Percentiles rank a stretch among this genome's conserved stretches.
phyloP scores from a whole-genome alignment of 1,140 invertebrate genomes.

The Phocides pigmalion region DNA sequence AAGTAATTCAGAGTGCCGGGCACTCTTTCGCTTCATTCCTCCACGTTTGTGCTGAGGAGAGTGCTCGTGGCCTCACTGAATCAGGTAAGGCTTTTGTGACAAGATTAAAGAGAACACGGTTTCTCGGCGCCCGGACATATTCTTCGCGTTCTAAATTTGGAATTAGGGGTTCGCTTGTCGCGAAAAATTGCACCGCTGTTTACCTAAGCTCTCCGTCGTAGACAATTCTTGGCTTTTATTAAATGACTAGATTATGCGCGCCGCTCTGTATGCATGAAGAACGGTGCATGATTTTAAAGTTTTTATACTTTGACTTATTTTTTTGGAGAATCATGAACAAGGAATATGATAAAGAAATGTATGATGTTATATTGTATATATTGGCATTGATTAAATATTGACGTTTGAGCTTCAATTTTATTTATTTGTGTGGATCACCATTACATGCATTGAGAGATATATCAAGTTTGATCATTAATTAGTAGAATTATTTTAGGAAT shows the following conservation, averaged over 20 bases:
- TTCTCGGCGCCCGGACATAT: slow-evolving; percentile 61
- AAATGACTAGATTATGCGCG: not conserved
- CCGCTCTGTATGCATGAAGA: too few relatives aligned
- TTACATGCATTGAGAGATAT: too few relatives aligned
- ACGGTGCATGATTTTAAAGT: too few relatives aligned
- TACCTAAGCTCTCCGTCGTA: slow-evolving; percentile 7
- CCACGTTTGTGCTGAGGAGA: slow-evolving; percentile 69
- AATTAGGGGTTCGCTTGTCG: slow-evolving; percentile 60
- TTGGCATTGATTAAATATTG: too few relatives aligned
- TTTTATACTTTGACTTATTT: too few relatives aligned
- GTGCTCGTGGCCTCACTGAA: slow-evolving; percentile 74
- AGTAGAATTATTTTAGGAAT: too few relatives aligned
- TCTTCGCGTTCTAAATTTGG: slow-evolving; percentile 67
- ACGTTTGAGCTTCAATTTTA: too few relatives aligned
- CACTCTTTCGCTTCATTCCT: slow-evolving; percentile 80
- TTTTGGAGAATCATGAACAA: too few relatives aligned
- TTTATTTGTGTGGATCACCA: too few relatives aligned
- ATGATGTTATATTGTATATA: too few relatives aligned
- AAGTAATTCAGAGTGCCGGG: slow-evolving; percentile 79
- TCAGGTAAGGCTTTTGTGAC: slow-evolving; percentile 81
- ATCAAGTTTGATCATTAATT: too few relatives aligned
- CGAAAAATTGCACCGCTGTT: slow-evolving; percentile 4
- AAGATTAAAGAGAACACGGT: slow-evolving; percentile 79
- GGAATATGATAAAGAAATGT: too few relatives aligned
- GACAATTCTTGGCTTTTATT: not conserved